Base-by-base conservation (phyloP, 1,140 invertebrate species). In the Philotrypesis tridentata region DNA sequence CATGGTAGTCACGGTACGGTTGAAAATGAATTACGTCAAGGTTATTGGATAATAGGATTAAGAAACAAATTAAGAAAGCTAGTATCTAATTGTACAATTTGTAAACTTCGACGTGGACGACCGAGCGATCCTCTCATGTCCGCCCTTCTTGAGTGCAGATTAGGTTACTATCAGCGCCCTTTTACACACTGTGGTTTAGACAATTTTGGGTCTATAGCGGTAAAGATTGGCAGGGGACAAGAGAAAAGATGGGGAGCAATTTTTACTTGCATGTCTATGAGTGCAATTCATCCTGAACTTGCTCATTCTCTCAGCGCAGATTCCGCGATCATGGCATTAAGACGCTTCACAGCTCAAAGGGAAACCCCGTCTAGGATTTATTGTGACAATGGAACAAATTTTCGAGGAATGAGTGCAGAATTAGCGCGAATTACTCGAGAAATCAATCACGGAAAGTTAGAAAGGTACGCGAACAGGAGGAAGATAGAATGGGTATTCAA, bases 201-300 rank as follows among this genome's bases (percentile, higher is more conserved):
- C 65, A 89, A 86, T 67, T 89, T 86, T 70, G 86, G 87, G 0
- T 87, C 87, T 1, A 65, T 89, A 29, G 79, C 84, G 25, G 77
- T 87, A 0, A 85, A 79, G 33, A 84, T 84, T 11, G 83, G 85
- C 6, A 61, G 87, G 71, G 73, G 84, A 1, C 78, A 23, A 14
- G 82, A 88, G 17, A 91, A 90, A 71, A 72, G 87, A 21, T 91
- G 85, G 65, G 83, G 89, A 8, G 86, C 83, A 12, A 29, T 93
- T 4, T 89, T 89, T 25, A 86, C 84, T 0, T 87, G 85, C 40
- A 23, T 87, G n/a, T 82, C 82, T 0, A 82, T 83, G 1, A 33
- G 85, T 48, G 88, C 86, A 1, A 79, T 88, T 6, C 85, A 88
- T 25, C 23, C 88, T 1, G 86, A 89, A 72, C 12, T 88, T 1